Evolutionary conservation across 1,140 invertebrate genomes (phyloP), one percentile per base, ranked within the genome.

Genomic region (Goniozus legneri): DNA sequence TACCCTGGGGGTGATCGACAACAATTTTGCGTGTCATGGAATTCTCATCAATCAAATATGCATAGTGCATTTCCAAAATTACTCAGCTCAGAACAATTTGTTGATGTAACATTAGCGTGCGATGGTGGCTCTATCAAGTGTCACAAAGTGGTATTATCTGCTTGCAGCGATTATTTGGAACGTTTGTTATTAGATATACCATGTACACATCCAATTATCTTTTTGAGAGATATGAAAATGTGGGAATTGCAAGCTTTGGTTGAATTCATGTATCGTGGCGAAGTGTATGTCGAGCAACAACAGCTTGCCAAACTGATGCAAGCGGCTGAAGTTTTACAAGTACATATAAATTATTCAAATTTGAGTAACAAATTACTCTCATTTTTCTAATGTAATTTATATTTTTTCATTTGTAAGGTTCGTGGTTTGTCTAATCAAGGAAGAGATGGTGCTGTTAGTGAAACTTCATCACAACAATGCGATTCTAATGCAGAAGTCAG

Each of bases 251-350:
- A 89, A 59, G 87, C 88, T 0, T 69, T 91, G 8, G 87, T 91
- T 10, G 88, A 91, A 63, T 91, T 91, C 60, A 91, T 91, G 88
- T 91, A 91, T 71, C 87, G 87, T 56, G 89, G 89, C 3, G 88
- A 91, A 69, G 88, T 90, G 24, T 91, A 89, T 62, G 88, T 92
- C 6, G 86, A 86, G 30, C 86, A 91, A 58, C 87, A 91, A 33
- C 86, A 90, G 47, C 70, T 92, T 10, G 83, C 85, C 34, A 85
- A 84, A 54, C 71, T 92, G 12, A 77, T 92, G 40, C 84, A 87
- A 60, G 89, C 88, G 12, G 90, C 89, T 1, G 88, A 91, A 66
- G 84, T 86, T 42, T 70, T 92, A 50, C 87, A 90, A 64, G 89
- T 92, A 56, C 13, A 10, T 27, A 6, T 27, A 27, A 27, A 27